phyloP scores from a whole-genome alignment of 2,797 vertebrate species.

The Sciurus vulgaris region DNA sequence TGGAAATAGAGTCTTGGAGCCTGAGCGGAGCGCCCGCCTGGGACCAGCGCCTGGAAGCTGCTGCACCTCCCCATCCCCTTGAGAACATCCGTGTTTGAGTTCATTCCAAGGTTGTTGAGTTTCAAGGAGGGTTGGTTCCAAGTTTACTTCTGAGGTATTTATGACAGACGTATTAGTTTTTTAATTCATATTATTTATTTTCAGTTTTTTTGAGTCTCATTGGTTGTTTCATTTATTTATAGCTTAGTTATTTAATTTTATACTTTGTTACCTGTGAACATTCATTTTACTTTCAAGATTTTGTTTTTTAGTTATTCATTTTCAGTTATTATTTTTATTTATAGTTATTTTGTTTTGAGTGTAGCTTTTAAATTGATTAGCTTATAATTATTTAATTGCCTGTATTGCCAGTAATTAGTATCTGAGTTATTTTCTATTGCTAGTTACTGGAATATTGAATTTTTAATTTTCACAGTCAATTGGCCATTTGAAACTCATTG shows the following conservation, averaged over 20 bases:
- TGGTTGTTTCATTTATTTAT: neutral
- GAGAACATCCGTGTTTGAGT: neutral
- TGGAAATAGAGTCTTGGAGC: no score
- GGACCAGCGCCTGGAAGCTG: neutral
- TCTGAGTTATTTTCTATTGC: neutral
- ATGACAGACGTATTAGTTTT: neutral
- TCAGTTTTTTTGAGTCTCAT: neutral
- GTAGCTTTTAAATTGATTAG: neutral
- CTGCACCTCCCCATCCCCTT: no score
- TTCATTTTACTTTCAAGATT: constrained; percentile 20
- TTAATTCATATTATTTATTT: neutral
- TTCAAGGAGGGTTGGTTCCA: neutral
- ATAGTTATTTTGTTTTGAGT: neutral
- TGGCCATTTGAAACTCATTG: neutral
- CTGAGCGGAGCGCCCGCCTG: neutral
- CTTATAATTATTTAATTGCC: neutral
- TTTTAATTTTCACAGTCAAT: constrained; percentile 18
- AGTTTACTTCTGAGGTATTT: neutral
- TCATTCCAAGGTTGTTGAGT: neutral
- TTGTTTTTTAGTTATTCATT: neutral
- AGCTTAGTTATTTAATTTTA: neutral
- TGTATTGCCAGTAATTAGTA: neutral
- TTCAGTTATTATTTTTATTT: neutral
- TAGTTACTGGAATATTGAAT: neutral
- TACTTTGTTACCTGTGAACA: neutral